These are phyloP conservation scores for Fragum sueziense DNA, from an alignment of 2,888 invertebrate species.

Conservation along the genomic window DNA sequence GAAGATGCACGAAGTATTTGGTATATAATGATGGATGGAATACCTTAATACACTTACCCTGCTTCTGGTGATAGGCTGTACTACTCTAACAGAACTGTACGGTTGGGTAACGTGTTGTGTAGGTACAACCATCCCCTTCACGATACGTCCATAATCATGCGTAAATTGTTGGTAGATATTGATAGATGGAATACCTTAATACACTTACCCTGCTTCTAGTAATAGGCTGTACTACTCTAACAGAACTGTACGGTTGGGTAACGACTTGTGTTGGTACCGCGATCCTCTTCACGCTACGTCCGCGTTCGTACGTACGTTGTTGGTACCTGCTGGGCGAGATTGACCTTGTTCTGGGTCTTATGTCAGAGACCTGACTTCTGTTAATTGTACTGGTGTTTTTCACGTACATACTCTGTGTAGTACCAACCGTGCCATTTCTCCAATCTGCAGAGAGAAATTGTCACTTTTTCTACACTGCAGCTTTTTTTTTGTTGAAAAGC, in stretches of 20 bases:
- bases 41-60: background rate
- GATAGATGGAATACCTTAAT: no score
- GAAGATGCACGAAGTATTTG: no score
- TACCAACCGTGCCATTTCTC: background rate
- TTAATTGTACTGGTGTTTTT: background rate
- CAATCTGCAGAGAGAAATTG: no score
- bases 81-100: background rate
- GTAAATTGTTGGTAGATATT: slow-evolving; percentile 11
- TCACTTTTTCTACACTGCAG: no score
- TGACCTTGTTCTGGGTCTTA: slow-evolving; percentile 19
- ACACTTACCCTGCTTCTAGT: background rate
- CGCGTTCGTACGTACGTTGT: slow-evolving; percentile 34
- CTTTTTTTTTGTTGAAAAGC: no score
- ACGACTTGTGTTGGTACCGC: slow-evolving; percentile 20
- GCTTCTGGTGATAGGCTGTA: background rate
- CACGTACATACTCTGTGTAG: slow-evolving; percentile 6
- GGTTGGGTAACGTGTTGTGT: background rate
- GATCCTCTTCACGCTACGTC: slow-evolving; percentile 27
- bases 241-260: background rate
- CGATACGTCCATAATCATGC: slow-evolving; percentile 40
- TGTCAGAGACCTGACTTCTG: background rate
- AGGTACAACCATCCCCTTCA: slow-evolving; percentile 1
- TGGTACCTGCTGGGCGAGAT: slow-evolving; percentile 33
- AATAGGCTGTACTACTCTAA: background rate
- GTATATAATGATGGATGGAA: no score